These are phyloP conservation scores for Rambutsinella grinnellia DNA, from an alignment of 2,888 invertebrate genomes.

Conservation along the genomic window DNA sequence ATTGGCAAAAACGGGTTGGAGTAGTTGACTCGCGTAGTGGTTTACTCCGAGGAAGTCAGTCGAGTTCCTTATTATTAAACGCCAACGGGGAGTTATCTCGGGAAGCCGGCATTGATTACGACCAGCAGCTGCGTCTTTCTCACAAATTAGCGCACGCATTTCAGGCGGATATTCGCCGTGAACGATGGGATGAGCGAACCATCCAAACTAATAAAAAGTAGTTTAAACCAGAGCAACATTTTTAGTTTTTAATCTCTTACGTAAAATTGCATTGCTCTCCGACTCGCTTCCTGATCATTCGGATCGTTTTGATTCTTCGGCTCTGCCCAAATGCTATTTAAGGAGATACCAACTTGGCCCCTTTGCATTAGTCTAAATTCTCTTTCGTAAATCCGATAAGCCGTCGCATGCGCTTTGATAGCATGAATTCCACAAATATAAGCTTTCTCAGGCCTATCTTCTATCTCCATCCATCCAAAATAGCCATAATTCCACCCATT, in stretches of 20 bases:
- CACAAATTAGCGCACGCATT: conserved; percentile 59
- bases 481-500: conserved; percentile 26
- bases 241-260: conserved; percentile 28
- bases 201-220: conserved; percentile 51
- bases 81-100: conserved; percentile 53
- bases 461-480: conserved; percentile 5
- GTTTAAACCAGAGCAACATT: no score
- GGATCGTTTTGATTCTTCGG: conserved; percentile 35
- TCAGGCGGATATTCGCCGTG: conserved; percentile 61
- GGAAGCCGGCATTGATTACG: conserved; percentile 57
- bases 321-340: conserved; percentile 46
- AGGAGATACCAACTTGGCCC: conserved; percentile 40
- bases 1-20: conserved; percentile 25
- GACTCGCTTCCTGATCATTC: conserved; percentile 37
- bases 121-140: conserved; percentile 57
- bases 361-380: conserved; percentile 36
- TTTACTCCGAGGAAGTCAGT: conserved; percentile 64
- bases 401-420: conserved; percentile 36
- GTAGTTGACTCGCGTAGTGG: conserved; percentile 56
- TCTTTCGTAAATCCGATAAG: conserved; percentile 40
- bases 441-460: conserved; percentile 42
- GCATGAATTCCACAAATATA: conserved; percentile 46
- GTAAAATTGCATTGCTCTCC: conserved; percentile 45
- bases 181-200: conserved; percentile 59
- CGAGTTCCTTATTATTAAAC: conserved; percentile 56